Conservation (phyloP, 2,113 vertebrate genomes). For the Reinhardtius hippoglossoides region DNA sequence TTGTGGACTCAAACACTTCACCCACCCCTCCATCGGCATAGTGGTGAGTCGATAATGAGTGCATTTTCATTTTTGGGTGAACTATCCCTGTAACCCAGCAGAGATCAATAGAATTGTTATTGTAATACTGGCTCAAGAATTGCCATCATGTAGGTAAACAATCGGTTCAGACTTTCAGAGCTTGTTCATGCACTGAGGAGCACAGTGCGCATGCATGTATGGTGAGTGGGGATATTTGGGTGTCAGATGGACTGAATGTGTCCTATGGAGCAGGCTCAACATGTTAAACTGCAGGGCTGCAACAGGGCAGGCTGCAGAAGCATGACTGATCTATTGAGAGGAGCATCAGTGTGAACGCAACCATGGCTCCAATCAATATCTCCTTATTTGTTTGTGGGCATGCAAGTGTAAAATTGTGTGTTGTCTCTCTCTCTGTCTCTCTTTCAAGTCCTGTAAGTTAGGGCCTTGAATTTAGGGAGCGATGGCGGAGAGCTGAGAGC, state of each 20-base stretch:
- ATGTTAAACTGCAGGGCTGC: constrained; percentile 73
- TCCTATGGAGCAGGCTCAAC: constrained; percentile 57
- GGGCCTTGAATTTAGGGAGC: constrained; percentile 58
- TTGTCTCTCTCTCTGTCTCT: constrained; percentile 57
- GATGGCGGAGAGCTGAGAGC: constrained; percentile 40
- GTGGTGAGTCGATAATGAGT: too few species aligned
- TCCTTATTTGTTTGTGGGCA: constrained; percentile 79
- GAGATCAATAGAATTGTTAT: constrained; percentile 36
- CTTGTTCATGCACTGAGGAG: constrained; percentile 15
- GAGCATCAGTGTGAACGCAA: constrained; percentile 69
- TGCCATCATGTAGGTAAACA: constrained; percentile 40
- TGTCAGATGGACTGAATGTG: constrained; percentile 73
- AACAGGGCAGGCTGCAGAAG: constrained; percentile 65
- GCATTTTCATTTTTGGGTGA: background rate
- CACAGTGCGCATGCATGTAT: constrained; percentile 29
- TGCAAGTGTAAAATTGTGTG: constrained; percentile 73
- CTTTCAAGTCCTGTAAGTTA: constrained; percentile 66
- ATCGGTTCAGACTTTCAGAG: constrained; percentile 11
- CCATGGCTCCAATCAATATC: constrained; percentile 72
- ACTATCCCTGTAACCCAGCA: background rate
- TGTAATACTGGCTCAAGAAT: constrained; percentile 30
- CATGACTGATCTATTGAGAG: constrained; percentile 80
- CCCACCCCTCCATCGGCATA: too few species aligned
- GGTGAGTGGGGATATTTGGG: constrained; percentile 40
- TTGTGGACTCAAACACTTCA: too few species aligned